phyloP scores from a whole-genome alignment of 2,797 vertebrate species.

The Ateles fusciceps region DNA sequence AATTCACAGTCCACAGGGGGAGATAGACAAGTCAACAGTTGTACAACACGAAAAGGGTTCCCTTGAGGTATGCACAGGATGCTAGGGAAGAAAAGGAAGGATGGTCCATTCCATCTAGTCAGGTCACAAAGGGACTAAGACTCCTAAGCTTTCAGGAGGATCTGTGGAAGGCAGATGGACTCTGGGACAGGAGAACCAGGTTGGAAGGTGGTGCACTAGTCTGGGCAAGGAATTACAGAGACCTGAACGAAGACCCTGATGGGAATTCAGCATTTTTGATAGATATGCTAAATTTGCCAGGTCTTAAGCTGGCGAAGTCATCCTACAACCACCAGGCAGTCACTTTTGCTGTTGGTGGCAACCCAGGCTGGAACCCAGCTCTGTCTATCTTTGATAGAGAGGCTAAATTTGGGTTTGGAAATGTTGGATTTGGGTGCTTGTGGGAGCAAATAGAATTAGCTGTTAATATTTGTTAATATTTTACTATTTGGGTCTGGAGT shows the following conservation, averaged over 20 bases:
- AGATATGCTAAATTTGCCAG: not conserved
- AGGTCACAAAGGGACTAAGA: not conserved
- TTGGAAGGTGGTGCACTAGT: not conserved
- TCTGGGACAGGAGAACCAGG: not conserved
- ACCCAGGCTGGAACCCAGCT: no score
- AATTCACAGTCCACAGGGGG: not conserved
- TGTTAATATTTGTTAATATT: not conserved
- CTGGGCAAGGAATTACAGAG: not conserved
- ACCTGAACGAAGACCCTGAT: not conserved
- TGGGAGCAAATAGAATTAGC: not conserved
- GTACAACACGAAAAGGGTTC: not conserved
- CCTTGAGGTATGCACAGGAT: not conserved
- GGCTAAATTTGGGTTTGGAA: not conserved
- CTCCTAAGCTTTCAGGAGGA: not conserved
- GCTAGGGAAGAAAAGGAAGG: not conserved
- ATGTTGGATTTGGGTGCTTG: not conserved
- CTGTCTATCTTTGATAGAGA: not conserved
- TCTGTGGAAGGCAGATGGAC: not conserved
- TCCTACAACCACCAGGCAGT: no score
- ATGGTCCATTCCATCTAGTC: not conserved
- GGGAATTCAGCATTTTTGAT: not conserved
- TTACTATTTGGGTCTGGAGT: not conserved
- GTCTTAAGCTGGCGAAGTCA: no score
- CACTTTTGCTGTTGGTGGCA: no score
- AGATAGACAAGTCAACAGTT: not conserved